Base-by-base conservation (phyloP, 2,113 vertebrate species). In the Talpa occidentalis region DNA sequence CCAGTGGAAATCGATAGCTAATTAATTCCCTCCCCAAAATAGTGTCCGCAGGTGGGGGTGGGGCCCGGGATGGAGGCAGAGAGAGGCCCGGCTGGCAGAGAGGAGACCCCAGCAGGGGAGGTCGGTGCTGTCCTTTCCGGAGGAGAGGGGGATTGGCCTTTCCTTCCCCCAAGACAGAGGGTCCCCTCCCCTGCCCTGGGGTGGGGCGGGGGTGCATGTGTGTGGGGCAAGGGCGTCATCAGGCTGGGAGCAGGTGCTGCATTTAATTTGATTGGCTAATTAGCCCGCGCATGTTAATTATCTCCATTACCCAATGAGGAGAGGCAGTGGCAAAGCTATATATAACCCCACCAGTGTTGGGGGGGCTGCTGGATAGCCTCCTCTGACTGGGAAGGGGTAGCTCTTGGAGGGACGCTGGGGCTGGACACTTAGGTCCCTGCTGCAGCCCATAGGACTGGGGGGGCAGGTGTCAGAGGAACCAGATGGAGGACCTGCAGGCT, bases 201-300 rank as follows among this genome's bases (percentile, higher is more conserved):
- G 70, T 93, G 90, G 80, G 67, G 76, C 88, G 69, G 74, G 92
- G 87, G 40, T 44, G 77, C 5, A 0, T 42, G 59, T 40, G 52
- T 81, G n/a, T 78, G 87, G 92, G 88, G 66, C 88, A 73, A 87
- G 93, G 92, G 95, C 93, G 64, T 98, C 97, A 98, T 98, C 97
- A 98, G 97, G 88, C 96, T 74, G 90, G 93, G 93, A 98, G 97
- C 98, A 98, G 98, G 98, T 98, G 98, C 89, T 97, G 98, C 97
- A 97, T 98, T 98, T 98, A 98, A 98, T 98, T 98, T 98, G 98
- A 98, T 98, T 98, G 98, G 98, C 97, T 98, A 98, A 98, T 98
- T 98, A 98, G 98, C 91, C 96, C 70, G 94, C 26, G 40, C 97
- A 98, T 98, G 98, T 97, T 98, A 98, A 98, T 98, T 97, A 98